Percentiles rank a stretch among this genome's conserved stretches.
phyloP scores from a whole-genome alignment of 2,113 vertebrate species.

The Rhea americana region DNA sequence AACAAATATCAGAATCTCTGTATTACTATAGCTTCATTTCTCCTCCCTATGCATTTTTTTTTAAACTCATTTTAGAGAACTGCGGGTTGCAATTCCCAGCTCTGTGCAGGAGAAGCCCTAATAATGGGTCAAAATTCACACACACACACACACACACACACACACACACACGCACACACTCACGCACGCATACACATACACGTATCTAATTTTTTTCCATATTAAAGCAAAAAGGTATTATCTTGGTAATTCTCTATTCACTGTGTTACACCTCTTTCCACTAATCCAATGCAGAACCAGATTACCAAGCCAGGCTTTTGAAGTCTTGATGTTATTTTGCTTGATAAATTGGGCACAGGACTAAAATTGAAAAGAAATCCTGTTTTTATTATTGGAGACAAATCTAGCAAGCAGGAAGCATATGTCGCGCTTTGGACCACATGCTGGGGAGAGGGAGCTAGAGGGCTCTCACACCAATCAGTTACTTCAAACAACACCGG shows the following conservation, averaged over 20 bases:
- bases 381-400: conserved; percentile 77
- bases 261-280: conserved; percentile 11
- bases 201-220: background rate
- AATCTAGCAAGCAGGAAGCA: conserved; percentile 72
- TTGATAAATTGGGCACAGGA: conserved; percentile 65
- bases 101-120: background rate
- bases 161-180: background rate
- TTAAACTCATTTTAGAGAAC: conserved; percentile 3
- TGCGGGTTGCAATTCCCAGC: conserved; percentile 40
- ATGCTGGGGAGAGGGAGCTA: conserved; percentile 60
- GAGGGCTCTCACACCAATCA: conserved; percentile 70
- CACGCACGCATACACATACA: background rate
- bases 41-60: background rate
- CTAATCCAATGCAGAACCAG: conserved; percentile 46
- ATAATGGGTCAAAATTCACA: conserved; percentile 6
- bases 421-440: conserved; percentile 66
- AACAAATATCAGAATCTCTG: conserved; percentile 7
- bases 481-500: conserved; percentile 65
- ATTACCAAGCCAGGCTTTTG: conserved; percentile 48
- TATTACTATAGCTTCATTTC: background rate
- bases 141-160: background rate
- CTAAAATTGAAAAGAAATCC: conserved; percentile 76
- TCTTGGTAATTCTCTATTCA: background rate
- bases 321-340: conserved; percentile 62
- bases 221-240: conserved; percentile 10